Percentiles rank a stretch among this genome's conserved stretches.
Evolutionary conservation across 1,140 invertebrate species (phyloP).

Genomic region (Drosophila prosaltans): DNA sequence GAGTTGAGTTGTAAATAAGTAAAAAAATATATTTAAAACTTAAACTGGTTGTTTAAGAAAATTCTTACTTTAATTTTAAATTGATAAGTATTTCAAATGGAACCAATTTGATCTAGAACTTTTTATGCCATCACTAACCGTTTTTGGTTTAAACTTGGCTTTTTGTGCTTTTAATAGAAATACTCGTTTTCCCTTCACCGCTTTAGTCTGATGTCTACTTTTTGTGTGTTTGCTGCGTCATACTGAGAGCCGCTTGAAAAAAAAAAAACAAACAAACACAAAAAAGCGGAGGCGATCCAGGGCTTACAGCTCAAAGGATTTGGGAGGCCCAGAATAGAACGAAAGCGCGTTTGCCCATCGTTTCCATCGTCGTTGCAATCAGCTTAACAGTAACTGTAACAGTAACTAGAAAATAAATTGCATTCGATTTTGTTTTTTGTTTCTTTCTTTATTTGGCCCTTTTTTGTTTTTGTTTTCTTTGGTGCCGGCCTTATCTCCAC

Average conservation of each 20-base stretch:
- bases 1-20: too few species aligned
- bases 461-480: constrained; percentile 12
- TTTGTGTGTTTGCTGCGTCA: constrained; percentile 26
- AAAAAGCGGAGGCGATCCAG: constrained; percentile 2
- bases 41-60: too few species aligned
- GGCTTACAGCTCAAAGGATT: constrained; percentile 70
- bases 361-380: constrained; percentile 66
- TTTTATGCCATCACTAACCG: constrained; percentile 20
- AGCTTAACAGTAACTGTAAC: constrained; percentile 80
- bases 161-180: constrained; percentile 45
- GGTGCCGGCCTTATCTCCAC: constrained; percentile 45
- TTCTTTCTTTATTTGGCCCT: background rate
- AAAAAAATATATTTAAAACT: too few species aligned
- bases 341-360: constrained; percentile 20
- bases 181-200: constrained; percentile 38
- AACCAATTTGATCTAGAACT: constrained; percentile 8
- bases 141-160: constrained; percentile 56
- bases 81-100: background rate
- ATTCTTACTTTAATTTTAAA: too few species aligned
- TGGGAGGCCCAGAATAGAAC: constrained; percentile 25
- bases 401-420: constrained; percentile 80
- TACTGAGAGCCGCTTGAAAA: constrained; percentile 2
- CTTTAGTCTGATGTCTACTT: constrained; percentile 39
- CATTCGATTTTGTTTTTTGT: constrained; percentile 69
- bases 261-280: constrained; percentile 10